phyloP scores from a whole-genome alignment of 1,140 invertebrate genomes.

The Drosophila nasuta region DNA sequence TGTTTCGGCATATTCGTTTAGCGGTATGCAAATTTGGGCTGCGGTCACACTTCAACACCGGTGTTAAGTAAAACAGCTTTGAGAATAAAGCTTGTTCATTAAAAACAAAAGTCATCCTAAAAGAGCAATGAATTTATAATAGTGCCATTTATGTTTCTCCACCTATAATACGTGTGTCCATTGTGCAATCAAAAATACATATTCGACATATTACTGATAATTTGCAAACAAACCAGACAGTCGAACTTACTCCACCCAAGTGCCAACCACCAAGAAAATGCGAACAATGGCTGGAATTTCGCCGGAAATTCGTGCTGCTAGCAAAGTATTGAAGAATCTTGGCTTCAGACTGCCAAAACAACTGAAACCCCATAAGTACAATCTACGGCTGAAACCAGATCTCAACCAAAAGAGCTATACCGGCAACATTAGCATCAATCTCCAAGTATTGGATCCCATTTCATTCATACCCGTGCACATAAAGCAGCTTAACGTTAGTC shows the following conservation, averaged over 20 bases:
- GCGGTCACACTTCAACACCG: too few relatives aligned
- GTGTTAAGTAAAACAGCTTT: too few relatives aligned
- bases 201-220: conserved; percentile 31
- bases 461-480: conserved; percentile 90
- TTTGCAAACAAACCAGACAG: conserved; percentile 47
- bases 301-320: conserved; percentile 65
- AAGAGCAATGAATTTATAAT: neutral
- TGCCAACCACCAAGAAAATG: conserved; percentile 52
- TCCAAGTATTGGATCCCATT: conserved; percentile 87
- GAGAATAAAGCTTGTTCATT: too few relatives aligned
- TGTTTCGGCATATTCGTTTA: too few relatives aligned
- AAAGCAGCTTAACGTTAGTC: conserved; percentile 85
- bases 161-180: too few relatives aligned
- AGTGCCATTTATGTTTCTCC: too few relatives aligned
- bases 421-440: conserved; percentile 90
- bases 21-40: too few relatives aligned
- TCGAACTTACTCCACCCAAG: conserved; percentile 58
- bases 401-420: conserved; percentile 89
- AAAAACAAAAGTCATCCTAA: neutral
- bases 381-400: conserved; percentile 90
- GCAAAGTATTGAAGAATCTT: conserved; percentile 72
- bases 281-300: conserved; percentile 57
- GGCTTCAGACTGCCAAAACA: conserved; percentile 88
- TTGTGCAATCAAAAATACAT: neutral
- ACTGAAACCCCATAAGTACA: conserved; percentile 90